Evolutionary conservation across 2,888 invertebrate genomes (phyloP), one percentile per base, ranked within the genome.

Genomic region (Apocheima hispidaria): DNA sequence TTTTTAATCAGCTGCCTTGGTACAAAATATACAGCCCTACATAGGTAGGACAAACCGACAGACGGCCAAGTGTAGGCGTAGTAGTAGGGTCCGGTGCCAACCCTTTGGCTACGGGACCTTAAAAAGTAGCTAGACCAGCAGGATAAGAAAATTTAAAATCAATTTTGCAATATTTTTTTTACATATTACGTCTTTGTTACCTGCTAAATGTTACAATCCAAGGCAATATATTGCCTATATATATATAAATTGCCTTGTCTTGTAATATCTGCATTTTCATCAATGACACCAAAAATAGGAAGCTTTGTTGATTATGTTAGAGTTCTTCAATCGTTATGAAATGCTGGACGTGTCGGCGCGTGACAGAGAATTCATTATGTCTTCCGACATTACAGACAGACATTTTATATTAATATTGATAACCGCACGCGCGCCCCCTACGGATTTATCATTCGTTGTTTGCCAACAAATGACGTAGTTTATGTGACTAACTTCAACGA

Each of bases 391-490:
- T 72, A 70, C 72, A 74, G 69, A 71, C 73, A 69, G 60, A 23
- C 66, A 68, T 73, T 75, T 79, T 78, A 84, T 78, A 85, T 83
- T 78, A 81, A 81, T 82, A 83, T 82, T 79, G 75, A 81, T 84
- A 81, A 75, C 74, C 40, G 50, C 49, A 57, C 54, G 55, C 73
- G n/a, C 23, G 55, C 33, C 55, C 65, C 56, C 48, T 21, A 41
- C 41, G 50, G 65, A 63, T 49, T 65, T 63, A 68, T 62, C 41
- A 53, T 49, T 43, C 16, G 33, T 40, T 58, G 59, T 61, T 65
- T 56, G 58, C 36, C n/a, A 48, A 49, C 43, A 41, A 48, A 41
- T 40, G 23, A 49, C 20, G 33, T 35, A 58, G 54, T 63, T 44
- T 43, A 26, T 49, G 49, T 59, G 44, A 43, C 40, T 51, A 49